These are phyloP conservation scores for Oostethus manadensis DNA, from an alignment of 2,113 vertebrate species.

Conservation along the genomic window DNA sequence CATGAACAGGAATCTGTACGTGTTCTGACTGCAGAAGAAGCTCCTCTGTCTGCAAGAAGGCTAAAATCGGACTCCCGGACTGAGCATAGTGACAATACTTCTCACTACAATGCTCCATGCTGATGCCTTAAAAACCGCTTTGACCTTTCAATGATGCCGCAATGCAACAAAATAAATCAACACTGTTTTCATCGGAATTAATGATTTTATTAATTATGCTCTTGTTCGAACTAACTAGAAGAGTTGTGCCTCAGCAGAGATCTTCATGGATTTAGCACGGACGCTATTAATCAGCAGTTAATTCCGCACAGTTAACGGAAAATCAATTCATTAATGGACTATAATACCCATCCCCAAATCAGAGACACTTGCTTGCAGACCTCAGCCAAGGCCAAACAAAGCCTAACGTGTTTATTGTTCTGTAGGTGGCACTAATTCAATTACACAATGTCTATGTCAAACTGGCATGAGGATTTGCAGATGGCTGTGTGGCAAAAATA, in stretches of 20 bases:
- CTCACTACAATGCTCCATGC: not conserved
- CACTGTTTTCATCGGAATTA: too few relatives aligned
- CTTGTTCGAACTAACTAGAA: not conserved
- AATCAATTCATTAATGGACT: not conserved
- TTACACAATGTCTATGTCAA: too few relatives aligned
- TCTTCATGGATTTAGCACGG: not conserved
- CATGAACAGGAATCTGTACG: not conserved
- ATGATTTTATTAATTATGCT: too few relatives aligned
- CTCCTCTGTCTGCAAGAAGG: not conserved
- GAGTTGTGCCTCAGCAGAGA: not conserved
- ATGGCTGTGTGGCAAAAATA: too few relatives aligned
- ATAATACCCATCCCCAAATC: not conserved
- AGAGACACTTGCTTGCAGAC: not conserved
- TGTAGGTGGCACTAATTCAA: too few relatives aligned
- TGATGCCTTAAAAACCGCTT: not conserved
- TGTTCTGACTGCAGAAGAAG: not conserved
- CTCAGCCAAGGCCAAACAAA: not conserved
- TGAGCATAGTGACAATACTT: not conserved
- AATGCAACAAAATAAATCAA: not conserved
- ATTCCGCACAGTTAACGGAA: not conserved
- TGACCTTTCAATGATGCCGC: not conserved
- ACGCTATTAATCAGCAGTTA: not conserved
- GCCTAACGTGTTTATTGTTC: too few relatives aligned
- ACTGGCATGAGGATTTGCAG: too few relatives aligned
- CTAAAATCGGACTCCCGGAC: not conserved